A percentile compares a stretch with the other conserved stretches of the same genome.
Conservation (phyloP, 2,797 vertebrate species). For the Tauraco hartlaubi region DNA sequence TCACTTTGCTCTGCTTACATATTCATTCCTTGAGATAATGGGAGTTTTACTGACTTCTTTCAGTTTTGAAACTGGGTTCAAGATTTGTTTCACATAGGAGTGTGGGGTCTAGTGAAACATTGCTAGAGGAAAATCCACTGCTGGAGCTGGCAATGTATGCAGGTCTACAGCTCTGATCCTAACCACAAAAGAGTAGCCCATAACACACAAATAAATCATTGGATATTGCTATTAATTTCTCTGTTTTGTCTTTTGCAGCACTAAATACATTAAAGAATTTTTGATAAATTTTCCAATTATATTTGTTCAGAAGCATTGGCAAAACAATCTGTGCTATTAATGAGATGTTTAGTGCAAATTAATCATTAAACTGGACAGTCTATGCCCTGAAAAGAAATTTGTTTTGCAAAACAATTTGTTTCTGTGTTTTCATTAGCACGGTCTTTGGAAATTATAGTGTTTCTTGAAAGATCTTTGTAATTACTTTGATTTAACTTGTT, state of each 20-base stretch:
- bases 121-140: not conserved
- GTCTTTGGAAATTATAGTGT: not conserved
- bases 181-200: not conserved
- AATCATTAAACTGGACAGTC: slow-evolving; percentile 34
- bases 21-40: not conserved
- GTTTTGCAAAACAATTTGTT: not conserved
- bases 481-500: not conserved
- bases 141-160: not conserved
- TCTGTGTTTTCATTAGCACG: not conserved
- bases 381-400: not conserved
- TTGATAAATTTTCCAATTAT: slow-evolving; percentile 74
- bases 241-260: slow-evolving; percentile 11
- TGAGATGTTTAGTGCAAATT: slow-evolving; percentile 58
- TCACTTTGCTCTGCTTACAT: not conserved
- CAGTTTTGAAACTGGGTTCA: not conserved
- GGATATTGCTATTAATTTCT: not conserved
- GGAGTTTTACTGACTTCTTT: not conserved
- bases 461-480: slow-evolving; percentile 5
- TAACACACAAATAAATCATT: slow-evolving; percentile 24
- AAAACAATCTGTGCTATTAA: slow-evolving; percentile 69
- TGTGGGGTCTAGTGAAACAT: not conserved
- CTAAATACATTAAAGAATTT: slow-evolving; percentile 72
- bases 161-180: not conserved
- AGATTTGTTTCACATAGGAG: not conserved
- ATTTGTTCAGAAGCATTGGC: slow-evolving; percentile 53